These are phyloP conservation scores for Episyrphus balteatus DNA, from an alignment of 1,140 invertebrate genomes.

Conservation along the genomic window DNA sequence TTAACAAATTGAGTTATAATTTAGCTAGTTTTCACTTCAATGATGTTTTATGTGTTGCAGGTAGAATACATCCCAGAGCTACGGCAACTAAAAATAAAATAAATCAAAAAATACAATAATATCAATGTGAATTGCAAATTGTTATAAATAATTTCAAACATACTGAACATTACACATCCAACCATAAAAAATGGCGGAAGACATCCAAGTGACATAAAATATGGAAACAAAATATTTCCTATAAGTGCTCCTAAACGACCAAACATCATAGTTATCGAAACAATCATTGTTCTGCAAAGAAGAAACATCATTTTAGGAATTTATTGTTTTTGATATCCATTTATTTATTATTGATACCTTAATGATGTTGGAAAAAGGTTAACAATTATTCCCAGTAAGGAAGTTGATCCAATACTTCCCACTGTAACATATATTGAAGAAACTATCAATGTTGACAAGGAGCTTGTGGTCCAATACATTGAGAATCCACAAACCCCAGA, in stretches of 20 bases:
- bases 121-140: too few relatives aligned
- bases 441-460: slow-evolving; percentile 23
- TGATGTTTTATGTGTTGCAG: too few relatives aligned
- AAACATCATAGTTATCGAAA: slow-evolving; percentile 30
- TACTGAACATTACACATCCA: slow-evolving; percentile 25
- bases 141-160: slow-evolving; percentile 11
- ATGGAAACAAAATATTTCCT: slow-evolving; percentile 29
- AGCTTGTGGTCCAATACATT: slow-evolving; percentile 39
- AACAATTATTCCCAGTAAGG: slow-evolving; percentile 28
- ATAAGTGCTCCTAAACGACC: slow-evolving; percentile 24
- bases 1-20: too few relatives aligned
- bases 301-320: background rate
- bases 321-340: background rate
- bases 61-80: too few relatives aligned
- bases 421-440: slow-evolving; percentile 26
- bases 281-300: slow-evolving; percentile 23
- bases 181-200: slow-evolving; percentile 31
- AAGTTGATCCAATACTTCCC: slow-evolving; percentile 28
- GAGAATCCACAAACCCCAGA: slow-evolving; percentile 31
- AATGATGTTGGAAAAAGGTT: slow-evolving; percentile 29
- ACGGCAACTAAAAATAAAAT: too few relatives aligned
- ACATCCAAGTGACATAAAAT: slow-evolving; percentile 25
- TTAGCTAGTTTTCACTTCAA: too few relatives aligned
- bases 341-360: slow-evolving; percentile 12
- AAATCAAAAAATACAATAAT: too few relatives aligned